These are phyloP conservation scores for Scaeva pyrastri DNA, from an alignment of 2,888 invertebrate genomes.

Conservation along the genomic window DNA sequence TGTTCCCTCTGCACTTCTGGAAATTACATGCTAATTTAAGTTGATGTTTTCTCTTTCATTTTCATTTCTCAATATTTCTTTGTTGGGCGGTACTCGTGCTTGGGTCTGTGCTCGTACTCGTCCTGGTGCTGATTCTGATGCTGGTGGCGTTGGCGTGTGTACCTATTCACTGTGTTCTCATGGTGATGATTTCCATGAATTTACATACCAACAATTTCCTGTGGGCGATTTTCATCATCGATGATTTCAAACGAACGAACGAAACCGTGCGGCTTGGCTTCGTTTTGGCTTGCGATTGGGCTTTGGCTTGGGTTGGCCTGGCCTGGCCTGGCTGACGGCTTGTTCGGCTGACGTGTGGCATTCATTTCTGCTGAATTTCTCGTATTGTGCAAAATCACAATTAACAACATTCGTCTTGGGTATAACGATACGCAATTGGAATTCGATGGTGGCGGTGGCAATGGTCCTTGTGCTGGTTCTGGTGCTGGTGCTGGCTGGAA, in stretches of 20 bases:
- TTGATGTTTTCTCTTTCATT: constrained; percentile 60
- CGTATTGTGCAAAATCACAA: constrained; percentile 17
- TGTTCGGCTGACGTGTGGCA: background rate
- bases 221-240: constrained; percentile 51
- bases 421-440: constrained; percentile 22
- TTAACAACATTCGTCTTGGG: constrained; percentile 53
- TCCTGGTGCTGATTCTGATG: background rate
- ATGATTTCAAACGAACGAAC: constrained; percentile 11
- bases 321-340: background rate
- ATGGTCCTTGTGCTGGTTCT: too few species aligned
- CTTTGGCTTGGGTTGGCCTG: too few species aligned
- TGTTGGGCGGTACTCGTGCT: background rate
- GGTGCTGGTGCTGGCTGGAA: background rate
- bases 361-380: background rate
- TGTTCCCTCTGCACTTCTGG: constrained; percentile 40
- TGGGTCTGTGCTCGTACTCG: background rate
- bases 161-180: constrained; percentile 11
- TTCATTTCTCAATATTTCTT: constrained; percentile 16
- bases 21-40: constrained; percentile 60
- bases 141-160: background rate
- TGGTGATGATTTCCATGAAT: constrained; percentile 40
- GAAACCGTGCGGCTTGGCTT: background rate
- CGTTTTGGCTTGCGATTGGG: background rate
- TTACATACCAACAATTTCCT: constrained; percentile 42
- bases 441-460: constrained; percentile 1